A percentile compares a stretch with the other conserved stretches of the same genome.
phyloP scores from a whole-genome alignment of 2,888 invertebrate genomes.

The Lithophane socia region DNA sequence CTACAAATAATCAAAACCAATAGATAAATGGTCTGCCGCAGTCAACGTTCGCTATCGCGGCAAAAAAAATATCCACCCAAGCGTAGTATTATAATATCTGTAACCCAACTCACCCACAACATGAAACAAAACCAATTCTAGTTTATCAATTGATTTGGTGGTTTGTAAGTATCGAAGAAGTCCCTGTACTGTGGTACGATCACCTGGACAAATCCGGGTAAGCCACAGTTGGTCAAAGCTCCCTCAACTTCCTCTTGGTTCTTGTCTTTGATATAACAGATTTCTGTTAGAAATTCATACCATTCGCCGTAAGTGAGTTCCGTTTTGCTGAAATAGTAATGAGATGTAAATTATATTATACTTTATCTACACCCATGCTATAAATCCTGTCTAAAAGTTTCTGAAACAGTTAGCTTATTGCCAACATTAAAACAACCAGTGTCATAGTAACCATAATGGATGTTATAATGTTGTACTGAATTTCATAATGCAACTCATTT shows the following conservation, averaged over 20 bases:
- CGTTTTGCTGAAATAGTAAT: conserved; percentile 69
- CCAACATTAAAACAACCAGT: too few species aligned
- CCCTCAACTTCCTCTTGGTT: conserved; percentile 64
- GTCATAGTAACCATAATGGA: too few species aligned
- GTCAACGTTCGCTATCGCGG: not conserved
- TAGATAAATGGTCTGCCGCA: not conserved
- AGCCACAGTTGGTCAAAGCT: conserved; percentile 72
- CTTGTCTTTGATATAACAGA: conserved; percentile 66
- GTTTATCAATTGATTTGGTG: conserved; percentile 63
- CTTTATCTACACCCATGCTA: too few species aligned
- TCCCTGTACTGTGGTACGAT: conserved; percentile 72
- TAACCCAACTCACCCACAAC: too few species aligned
- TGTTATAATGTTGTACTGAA: too few species aligned
- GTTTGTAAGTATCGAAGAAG: conserved; percentile 73
- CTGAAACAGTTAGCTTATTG: too few species aligned
- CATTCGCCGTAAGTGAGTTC: conserved; percentile 73
- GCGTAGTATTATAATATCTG: too few species aligned
- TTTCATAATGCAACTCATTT: too few species aligned
- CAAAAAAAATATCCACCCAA: not conserved
- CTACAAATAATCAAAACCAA: not conserved
- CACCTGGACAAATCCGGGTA: conserved; percentile 70
- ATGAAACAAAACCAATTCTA: conserved; percentile 2
- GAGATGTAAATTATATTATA: conserved; percentile 14
- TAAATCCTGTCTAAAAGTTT: too few species aligned
- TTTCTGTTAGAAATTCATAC: conserved; percentile 70